These are phyloP conservation scores for Dasypus novemcinctus DNA, from an alignment of 2,113 vertebrate genomes.

Conservation along the genomic window DNA sequence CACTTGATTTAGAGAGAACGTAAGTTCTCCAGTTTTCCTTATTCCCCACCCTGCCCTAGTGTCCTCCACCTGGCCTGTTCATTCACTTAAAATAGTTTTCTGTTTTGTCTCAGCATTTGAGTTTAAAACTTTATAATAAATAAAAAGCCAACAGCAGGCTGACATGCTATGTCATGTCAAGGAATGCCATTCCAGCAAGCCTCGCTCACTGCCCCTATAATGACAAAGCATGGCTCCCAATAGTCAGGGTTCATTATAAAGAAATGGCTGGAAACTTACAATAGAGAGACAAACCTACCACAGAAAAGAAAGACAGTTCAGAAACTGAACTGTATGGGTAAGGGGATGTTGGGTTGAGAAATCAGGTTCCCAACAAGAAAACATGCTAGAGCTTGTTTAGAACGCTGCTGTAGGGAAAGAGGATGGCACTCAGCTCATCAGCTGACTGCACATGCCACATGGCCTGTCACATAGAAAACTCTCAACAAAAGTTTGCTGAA, in stretches of 20 bases:
- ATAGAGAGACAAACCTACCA: background rate
- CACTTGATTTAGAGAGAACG: background rate
- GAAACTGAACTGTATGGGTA: background rate
- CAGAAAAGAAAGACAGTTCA: background rate
- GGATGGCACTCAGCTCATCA: no score
- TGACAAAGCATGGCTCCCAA: background rate
- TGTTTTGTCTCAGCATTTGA: background rate
- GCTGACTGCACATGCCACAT: background rate
- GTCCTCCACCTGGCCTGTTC: background rate
- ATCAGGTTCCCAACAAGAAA: background rate
- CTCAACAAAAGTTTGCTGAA: background rate
- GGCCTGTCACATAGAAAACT: background rate
- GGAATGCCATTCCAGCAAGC: background rate
- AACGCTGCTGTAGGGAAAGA: no score
- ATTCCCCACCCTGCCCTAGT: background rate
- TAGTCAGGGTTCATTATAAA: background rate
- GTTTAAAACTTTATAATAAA: background rate
- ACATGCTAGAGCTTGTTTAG: background rate
- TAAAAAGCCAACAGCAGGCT: background rate
- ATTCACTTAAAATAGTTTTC: no score
- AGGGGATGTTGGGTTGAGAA: background rate
- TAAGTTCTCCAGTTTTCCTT: background rate
- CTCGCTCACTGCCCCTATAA: background rate
- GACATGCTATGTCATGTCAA: background rate
- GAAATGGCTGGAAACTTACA: background rate